Evolutionary conservation across 2,888 invertebrate genomes (phyloP), one percentile per base, ranked within the genome.

Genomic region (Agelastica alni): DNA sequence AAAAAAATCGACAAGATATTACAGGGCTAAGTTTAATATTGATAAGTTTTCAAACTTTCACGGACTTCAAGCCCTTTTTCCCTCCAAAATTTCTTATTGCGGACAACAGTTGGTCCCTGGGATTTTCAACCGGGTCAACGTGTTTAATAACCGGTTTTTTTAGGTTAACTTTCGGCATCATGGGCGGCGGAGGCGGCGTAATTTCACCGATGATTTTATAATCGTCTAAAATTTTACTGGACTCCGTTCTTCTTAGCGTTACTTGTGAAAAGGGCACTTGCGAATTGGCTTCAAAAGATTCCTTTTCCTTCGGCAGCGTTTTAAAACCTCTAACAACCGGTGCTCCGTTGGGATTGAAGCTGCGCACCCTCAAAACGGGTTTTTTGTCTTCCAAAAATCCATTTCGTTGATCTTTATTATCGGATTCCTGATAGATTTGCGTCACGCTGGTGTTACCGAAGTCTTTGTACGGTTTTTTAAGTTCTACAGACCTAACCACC

Each of bases 11-110:
- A 26, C 42, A 51, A 58, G 22, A 51, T 42, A 14, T 36, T 43
- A 26, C 36, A 30, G 4, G 17, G 10, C 34, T 36, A 28, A 10
- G 5, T 9, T 37, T 20, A 37, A 18, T 12, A 26, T 26, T 2
- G 9, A 37, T 3, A 46, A 26, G 18, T 4, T 32, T 26, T 66
- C 62, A 70, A 17, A 66, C 64, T 67, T 72, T 74, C 13, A 63
- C 70, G 37, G 70, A 58, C 56, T 65, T 73, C 31, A 77, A 62
- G 16, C 77, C 76, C 51, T 75, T 75, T 52, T 75, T 75, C 4
- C 77, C 77, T 7, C 87, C 86, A 60, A 89, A 89, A 70, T 81
- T 85, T 59, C 88, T 79, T 67, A 91, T 91, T 12, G 88, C 86
- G 43, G 83, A 81, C 72, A 91, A 76, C 22, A 91, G 77, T 65